Conservation (phyloP, 2,888 invertebrate species). For the Vannuccia rotundouncinata region DNA sequence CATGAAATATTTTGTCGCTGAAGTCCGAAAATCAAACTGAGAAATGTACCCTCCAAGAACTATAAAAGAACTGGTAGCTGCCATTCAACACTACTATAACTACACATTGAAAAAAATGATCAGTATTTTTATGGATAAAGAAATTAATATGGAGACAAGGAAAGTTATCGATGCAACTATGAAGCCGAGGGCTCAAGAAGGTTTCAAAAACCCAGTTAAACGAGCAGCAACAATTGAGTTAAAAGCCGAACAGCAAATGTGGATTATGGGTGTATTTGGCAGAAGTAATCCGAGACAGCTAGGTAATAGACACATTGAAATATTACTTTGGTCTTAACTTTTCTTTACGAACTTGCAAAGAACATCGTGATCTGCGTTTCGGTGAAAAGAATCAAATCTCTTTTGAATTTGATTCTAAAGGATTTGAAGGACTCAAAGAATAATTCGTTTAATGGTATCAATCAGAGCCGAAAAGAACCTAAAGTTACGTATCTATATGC, state of each 20-base stretch:
- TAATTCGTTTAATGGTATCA: constrained; percentile 13
- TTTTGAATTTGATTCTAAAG: constrained; percentile 9
- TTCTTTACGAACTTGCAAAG: constrained; percentile 16
- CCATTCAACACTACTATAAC: neutral
- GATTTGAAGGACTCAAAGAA: constrained; percentile 20
- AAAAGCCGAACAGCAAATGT: neutral
- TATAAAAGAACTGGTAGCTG: constrained; percentile 12
- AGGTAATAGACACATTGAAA: constrained; percentile 13
- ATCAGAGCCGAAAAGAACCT: constrained; percentile 4
- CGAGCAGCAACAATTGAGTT: neutral
- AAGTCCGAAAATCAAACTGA: neutral
- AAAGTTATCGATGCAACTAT: neutral
- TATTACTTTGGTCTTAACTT: constrained; percentile 28
- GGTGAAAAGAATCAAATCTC: constrained; percentile 27
- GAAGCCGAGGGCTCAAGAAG: neutral
- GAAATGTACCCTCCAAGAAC: constrained; percentile 2
- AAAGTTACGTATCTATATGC: constrained; percentile 18
- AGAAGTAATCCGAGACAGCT: constrained; percentile 17
- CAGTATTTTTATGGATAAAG: neutral
- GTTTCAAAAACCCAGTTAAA: neutral
- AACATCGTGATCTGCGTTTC: constrained; percentile 25
- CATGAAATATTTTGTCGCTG: neutral
- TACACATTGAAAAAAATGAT: constrained; percentile 10
- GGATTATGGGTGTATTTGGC: neutral
- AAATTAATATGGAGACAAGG: constrained; percentile 3